phyloP scores from a whole-genome alignment of 2,888 invertebrate species.

The Drosophila kanekoi region DNA sequence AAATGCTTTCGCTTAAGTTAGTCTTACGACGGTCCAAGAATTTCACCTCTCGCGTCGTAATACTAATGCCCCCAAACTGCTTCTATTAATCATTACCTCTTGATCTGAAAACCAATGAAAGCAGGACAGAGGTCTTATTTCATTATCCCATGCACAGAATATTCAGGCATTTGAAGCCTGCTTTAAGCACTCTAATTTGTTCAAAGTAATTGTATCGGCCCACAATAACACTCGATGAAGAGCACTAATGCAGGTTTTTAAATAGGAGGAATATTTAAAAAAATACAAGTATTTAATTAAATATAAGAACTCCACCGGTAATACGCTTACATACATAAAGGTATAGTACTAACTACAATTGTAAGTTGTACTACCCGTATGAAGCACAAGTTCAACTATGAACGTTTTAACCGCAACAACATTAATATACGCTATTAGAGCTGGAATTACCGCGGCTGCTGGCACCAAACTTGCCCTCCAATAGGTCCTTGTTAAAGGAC shows the following conservation, averaged over 20 bases:
- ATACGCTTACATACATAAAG: conserved; percentile 50
- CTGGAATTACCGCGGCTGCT: conserved; percentile 66
- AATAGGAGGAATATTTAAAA: conserved; percentile 49
- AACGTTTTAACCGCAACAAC: conserved; percentile 90
- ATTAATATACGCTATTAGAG: conserved; percentile 87
- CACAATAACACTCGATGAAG: conserved; percentile 53
- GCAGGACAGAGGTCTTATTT: conserved; percentile 54
- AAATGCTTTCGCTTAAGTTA: too few relatives aligned
- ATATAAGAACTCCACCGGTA: conserved; percentile 49
- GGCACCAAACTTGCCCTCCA: conserved; percentile 59
- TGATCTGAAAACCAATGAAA: conserved; percentile 54
- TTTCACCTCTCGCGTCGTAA: too few relatives aligned
- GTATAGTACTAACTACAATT: conserved; percentile 49
- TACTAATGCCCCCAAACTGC: conserved; percentile 15
- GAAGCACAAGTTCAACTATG: conserved; percentile 74
- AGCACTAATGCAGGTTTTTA: conserved; percentile 54
- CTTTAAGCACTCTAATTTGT: conserved; percentile 51
- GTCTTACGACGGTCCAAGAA: too few relatives aligned
- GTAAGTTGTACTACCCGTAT: conserved; percentile 46
- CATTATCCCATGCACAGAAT: too few relatives aligned
- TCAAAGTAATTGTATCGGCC: conserved; percentile 56
- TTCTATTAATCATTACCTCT: conserved; percentile 57
- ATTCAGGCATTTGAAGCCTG: conserved; percentile 19
- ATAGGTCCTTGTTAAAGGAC: conserved; percentile 59
- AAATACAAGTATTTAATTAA: conserved; percentile 46